A percentile compares a stretch with the other conserved stretches of the same genome.
These are phyloP conservation scores for Acholoe squamosa DNA, from an alignment of 2,888 invertebrate species.

Conservation along the genomic window DNA sequence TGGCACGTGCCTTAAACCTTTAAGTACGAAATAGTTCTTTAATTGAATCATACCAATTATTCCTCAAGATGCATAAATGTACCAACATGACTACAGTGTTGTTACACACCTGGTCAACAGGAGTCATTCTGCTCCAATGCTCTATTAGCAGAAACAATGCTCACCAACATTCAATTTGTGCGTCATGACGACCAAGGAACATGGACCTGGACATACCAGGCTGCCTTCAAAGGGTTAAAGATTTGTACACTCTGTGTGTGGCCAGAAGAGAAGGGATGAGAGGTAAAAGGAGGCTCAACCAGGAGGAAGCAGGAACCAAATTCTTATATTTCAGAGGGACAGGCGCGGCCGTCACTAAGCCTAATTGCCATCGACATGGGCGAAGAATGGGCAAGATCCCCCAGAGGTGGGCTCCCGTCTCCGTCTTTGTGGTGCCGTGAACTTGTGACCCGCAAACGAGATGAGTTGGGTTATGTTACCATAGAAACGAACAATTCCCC, in stretches of 20 bases:
- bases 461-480: constrained; percentile 63
- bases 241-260: neutral
- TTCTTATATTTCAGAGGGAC: constrained; percentile 50
- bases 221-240: too few relatives aligned
- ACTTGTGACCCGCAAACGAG: constrained; percentile 58
- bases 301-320: constrained; percentile 47
- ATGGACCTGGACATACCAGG: too few relatives aligned
- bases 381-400: neutral
- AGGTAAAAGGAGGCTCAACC: neutral
- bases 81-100: too few relatives aligned
- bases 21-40: too few relatives aligned
- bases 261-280: constrained; percentile 28
- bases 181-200: too few relatives aligned
- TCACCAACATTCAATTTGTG: too few relatives aligned
- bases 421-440: constrained; percentile 52
- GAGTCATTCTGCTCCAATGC: too few relatives aligned
- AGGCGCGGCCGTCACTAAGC: neutral
- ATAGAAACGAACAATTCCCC: constrained; percentile 55
- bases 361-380: constrained; percentile 56
- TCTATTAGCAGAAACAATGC: too few relatives aligned
- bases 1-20: too few relatives aligned
- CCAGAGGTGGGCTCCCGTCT: neutral
- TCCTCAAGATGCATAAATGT: too few relatives aligned
- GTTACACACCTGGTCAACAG: too few relatives aligned
- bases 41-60: too few relatives aligned